These are phyloP conservation scores for Lasioglossum oenotherae DNA, from an alignment of 2,888 invertebrate genomes.

Conservation along the genomic window DNA sequence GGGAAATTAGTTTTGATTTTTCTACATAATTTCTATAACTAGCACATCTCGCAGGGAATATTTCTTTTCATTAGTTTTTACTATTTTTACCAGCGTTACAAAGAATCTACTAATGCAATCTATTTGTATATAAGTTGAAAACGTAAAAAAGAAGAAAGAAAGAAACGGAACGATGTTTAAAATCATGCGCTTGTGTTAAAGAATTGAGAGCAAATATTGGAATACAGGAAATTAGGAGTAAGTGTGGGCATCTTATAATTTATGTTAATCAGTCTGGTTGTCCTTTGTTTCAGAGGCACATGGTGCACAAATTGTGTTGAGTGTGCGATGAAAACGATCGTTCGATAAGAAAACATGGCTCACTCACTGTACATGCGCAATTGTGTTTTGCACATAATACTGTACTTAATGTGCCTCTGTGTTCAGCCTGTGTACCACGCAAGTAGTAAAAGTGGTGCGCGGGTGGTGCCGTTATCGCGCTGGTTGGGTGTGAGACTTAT, in stretches of 20 bases:
- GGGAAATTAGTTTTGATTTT: background rate
- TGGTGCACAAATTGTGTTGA: constrained; percentile 85
- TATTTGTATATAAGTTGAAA: constrained; percentile 57
- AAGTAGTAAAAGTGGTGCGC: constrained; percentile 78
- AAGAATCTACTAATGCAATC: constrained; percentile 70
- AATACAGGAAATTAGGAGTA: constrained; percentile 65
- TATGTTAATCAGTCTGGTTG: constrained; percentile 86
- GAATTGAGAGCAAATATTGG: constrained; percentile 72
- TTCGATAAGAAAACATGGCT: constrained; percentile 79
- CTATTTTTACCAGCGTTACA: constrained; percentile 32
- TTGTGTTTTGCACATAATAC: constrained; percentile 67
- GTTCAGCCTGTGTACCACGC: constrained; percentile 82
- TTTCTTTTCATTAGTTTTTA: constrained; percentile 14
- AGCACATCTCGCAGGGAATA: background rate
- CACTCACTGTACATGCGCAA: constrained; percentile 83
- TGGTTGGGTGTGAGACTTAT: constrained; percentile 79
- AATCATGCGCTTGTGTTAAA: constrained; percentile 74
- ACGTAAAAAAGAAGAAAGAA: too few relatives aligned
- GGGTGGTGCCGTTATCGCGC: constrained; percentile 76
- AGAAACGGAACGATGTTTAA: background rate
- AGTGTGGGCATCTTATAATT: constrained; percentile 82
- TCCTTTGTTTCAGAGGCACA: constrained; percentile 94
- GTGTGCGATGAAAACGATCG: constrained; percentile 82
- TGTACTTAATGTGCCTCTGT: constrained; percentile 83
- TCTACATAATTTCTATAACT: background rate